phyloP scores from a whole-genome alignment of 2,113 vertebrate genomes.

The Pachypanchax playfairii region DNA sequence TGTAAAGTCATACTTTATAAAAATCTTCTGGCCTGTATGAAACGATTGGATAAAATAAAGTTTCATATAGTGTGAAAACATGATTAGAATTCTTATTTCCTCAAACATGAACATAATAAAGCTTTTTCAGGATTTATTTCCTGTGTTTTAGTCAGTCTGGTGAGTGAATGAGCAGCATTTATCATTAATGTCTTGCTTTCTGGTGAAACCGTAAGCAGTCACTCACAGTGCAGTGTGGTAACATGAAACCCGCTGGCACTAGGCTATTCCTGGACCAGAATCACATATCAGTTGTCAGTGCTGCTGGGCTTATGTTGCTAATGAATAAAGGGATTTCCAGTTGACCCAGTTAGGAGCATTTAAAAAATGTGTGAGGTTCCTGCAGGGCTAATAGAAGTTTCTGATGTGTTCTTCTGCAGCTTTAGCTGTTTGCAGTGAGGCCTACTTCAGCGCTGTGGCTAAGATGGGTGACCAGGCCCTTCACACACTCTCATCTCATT shows the following conservation, averaged over 20 bases:
- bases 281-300: constrained; percentile 47
- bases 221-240: constrained; percentile 35
- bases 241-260: constrained; percentile 37
- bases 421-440: constrained; percentile 86
- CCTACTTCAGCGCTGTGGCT: constrained; percentile 89
- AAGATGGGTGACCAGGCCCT: constrained; percentile 93
- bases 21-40: too few species aligned
- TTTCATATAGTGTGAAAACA: too few species aligned
- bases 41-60: too few species aligned
- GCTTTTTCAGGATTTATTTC: too few species aligned
- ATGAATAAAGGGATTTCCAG: constrained; percentile 13
- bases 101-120: too few species aligned
- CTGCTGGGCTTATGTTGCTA: constrained; percentile 4
- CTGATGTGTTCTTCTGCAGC: constrained; percentile 67
- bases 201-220: constrained; percentile 35
- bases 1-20: too few species aligned
- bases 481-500: constrained; percentile 87
- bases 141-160: constrained; percentile 12
- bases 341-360: background rate
- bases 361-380: background rate
- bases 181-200: constrained; percentile 44
- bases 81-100: background rate
- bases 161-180: constrained; percentile 32
- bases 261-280: constrained; percentile 47
- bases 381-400: background rate